These are phyloP conservation scores for Mythimna ferrago DNA, from an alignment of 2,888 invertebrate species.

Conservation along the genomic window DNA sequence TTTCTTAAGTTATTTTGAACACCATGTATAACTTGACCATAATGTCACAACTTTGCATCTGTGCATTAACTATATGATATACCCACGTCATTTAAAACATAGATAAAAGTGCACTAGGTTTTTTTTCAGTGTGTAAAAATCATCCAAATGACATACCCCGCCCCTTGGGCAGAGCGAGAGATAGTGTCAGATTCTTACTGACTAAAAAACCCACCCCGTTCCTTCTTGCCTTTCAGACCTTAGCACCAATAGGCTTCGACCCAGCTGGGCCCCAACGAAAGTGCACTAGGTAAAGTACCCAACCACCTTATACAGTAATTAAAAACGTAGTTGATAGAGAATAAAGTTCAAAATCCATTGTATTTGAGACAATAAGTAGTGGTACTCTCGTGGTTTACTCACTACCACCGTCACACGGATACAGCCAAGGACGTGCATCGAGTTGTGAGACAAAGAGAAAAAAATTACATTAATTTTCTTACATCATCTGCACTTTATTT, in stretches of 20 bases:
- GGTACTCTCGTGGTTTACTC: conserved; percentile 16
- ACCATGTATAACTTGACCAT: neutral
- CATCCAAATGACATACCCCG: too few species aligned
- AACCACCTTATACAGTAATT: neutral
- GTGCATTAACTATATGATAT: neutral
- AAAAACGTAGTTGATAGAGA: neutral
- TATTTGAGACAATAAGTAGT: neutral
- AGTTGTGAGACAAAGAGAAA: conserved; percentile 46
- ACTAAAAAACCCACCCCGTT: too few species aligned
- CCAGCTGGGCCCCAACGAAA: too few species aligned
- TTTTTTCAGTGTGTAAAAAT: too few species aligned
- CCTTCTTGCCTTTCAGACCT: too few species aligned
- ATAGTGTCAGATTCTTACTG: too few species aligned
- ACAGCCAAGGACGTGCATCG: conserved; percentile 54
- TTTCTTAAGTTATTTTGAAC: neutral
- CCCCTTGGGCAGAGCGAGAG: too few species aligned
- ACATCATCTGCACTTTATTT: conserved; percentile 19
- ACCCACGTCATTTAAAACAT: neutral
- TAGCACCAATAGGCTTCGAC: too few species aligned
- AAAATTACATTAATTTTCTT: conserved; percentile 39
- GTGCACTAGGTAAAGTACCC: neutral
- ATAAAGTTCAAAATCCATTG: conserved; percentile 16
- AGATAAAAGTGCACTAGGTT: neutral
- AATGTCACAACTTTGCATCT: neutral
- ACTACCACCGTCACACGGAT: conserved; percentile 41